A percentile compares a stretch with the other conserved stretches of the same genome.
These are phyloP conservation scores for Habropoda laboriosa DNA, from an alignment of 1,140 invertebrate species.

Conservation along the genomic window DNA sequence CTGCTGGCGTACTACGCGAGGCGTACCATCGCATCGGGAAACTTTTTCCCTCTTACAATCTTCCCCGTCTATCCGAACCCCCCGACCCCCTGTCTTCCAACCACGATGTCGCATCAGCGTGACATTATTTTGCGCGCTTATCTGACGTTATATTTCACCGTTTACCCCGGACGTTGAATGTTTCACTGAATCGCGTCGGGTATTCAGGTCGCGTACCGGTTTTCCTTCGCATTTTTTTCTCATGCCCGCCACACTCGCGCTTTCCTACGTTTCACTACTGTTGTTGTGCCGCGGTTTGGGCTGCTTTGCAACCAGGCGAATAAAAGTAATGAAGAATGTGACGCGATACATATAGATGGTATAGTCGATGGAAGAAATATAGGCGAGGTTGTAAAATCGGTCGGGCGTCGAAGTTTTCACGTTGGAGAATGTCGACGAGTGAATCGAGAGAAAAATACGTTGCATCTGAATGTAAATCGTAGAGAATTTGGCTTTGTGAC, in stretches of 20 bases:
- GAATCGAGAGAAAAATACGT: too few species aligned
- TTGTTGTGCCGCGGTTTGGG: background rate
- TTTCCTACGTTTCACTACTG: background rate
- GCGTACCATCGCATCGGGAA: background rate
- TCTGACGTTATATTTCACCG: constrained; percentile 25
- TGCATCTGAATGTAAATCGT: too few species aligned
- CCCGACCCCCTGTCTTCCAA: background rate
- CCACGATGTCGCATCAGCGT: constrained; percentile 34
- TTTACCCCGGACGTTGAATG: constrained; percentile 31
- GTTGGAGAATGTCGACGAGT: too few species aligned
- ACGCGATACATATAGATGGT: background rate
- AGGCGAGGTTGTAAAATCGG: too few species aligned
- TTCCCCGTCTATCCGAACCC: background rate
- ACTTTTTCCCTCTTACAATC: constrained; percentile 18
- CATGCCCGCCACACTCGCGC: background rate
- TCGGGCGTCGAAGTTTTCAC: too few species aligned
- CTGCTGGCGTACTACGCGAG: background rate
- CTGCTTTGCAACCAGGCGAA: too few species aligned
- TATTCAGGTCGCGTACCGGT: constrained; percentile 38
- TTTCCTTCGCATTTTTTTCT: background rate
- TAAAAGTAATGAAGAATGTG: background rate
- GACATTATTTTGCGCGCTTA: constrained; percentile 44
- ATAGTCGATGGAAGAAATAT: too few species aligned
- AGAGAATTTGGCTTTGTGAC: too few species aligned
- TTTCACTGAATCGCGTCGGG: constrained; percentile 3